Conservation (phyloP, 1,140 invertebrate species). For the Panagrolaimus sp. region DNA sequence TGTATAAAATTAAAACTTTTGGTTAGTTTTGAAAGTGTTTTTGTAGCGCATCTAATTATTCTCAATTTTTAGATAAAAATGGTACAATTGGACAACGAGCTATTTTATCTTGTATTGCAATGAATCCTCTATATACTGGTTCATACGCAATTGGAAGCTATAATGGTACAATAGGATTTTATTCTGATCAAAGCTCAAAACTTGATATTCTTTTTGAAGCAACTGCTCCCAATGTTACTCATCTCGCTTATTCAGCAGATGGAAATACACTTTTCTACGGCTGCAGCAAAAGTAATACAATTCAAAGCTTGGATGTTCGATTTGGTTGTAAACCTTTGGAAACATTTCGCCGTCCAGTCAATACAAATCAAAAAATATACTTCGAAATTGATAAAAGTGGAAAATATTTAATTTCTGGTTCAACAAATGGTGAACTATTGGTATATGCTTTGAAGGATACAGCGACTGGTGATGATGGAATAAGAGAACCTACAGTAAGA, state of each 20-base stretch:
- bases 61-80: neutral
- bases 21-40: neutral
- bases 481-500: neutral
- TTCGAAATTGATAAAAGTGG: neutral
- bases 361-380: neutral
- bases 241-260: neutral
- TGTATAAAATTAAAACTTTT: neutral
- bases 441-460: neutral
- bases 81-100: neutral
- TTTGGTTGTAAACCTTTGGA: constrained; percentile 8
- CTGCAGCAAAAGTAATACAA: neutral
- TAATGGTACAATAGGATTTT: neutral
- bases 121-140: neutral
- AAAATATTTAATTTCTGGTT: neutral
- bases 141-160: neutral
- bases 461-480: neutral
- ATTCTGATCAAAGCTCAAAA: neutral
- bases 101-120: neutral
- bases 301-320: constrained; percentile 2
- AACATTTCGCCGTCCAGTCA: neutral
- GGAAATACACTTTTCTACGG: neutral
- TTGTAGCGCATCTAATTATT: neutral
- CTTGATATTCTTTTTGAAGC: constrained; percentile 8
- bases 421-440: neutral
- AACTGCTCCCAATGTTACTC: neutral